A percentile compares a stretch with the other conserved stretches of the same genome.
Evolutionary conservation across 1,140 invertebrate species (phyloP).

Genomic region (Cherax quadricarinatus): DNA sequence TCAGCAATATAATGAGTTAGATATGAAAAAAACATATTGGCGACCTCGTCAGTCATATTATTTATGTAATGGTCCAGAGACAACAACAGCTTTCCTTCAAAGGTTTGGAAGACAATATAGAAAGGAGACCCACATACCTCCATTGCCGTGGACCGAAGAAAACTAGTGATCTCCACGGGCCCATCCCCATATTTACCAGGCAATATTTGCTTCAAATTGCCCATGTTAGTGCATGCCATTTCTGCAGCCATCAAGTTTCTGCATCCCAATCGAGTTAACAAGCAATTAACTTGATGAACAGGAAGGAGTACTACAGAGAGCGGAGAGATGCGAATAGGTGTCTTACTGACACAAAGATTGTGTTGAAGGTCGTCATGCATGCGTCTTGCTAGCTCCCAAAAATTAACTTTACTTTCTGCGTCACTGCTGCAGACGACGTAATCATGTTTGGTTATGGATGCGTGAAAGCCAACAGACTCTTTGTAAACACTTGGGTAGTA

Average conservation of each 20-base stretch:
- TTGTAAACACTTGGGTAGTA: constrained; percentile 7
- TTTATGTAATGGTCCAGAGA: constrained; percentile 63
- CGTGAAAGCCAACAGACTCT: constrained; percentile 43
- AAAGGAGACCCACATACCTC: constrained; percentile 42
- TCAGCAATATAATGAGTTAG: constrained; percentile 8
- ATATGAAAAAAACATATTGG: not conserved
- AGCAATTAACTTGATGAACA: constrained; percentile 49
- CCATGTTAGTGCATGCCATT: constrained; percentile 56
- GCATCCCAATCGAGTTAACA: constrained; percentile 27
- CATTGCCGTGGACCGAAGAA: constrained; percentile 21
- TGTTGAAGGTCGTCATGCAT: constrained; percentile 24
- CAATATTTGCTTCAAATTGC: constrained; percentile 42
- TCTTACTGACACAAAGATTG: constrained; percentile 10
- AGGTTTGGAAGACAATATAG: constrained; percentile 45
- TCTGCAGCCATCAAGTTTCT: constrained; percentile 27
- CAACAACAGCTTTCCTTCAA: constrained; percentile 45
- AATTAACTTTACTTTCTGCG: constrained; percentile 1
- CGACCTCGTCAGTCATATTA: constrained; percentile 56
- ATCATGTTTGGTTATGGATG: constrained; percentile 5
- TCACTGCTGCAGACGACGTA: not conserved
- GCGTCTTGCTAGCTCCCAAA: constrained; percentile 45
- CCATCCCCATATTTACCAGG: not conserved
- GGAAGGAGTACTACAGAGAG: constrained; percentile 9
- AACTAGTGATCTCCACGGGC: constrained; percentile 45
- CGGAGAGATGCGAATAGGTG: constrained; percentile 16